Conservation (phyloP, 2,888 invertebrate species). For the Mantis religiosa region DNA sequence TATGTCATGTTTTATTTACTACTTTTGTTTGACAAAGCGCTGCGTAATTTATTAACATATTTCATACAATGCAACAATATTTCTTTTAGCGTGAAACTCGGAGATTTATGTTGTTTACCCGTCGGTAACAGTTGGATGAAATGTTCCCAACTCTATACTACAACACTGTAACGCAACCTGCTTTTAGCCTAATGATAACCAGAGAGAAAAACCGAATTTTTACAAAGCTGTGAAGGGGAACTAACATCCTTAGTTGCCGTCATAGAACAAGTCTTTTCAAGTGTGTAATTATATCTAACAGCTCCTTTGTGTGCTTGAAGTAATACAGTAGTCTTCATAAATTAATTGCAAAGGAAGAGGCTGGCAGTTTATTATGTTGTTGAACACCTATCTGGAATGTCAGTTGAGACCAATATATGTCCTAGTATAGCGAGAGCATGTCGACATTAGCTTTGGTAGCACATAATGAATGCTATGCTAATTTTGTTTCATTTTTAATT, state of each 20-base stretch:
- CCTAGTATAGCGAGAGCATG: too few relatives aligned
- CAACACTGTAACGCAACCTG: not conserved
- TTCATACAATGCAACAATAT: not conserved
- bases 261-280: not conserved
- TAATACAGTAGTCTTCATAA: not conserved
- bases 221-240: not conserved
- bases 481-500: too few relatives aligned
- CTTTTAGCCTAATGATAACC: not conserved
- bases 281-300: not conserved
- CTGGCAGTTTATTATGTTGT: not conserved
- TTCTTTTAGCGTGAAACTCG: not conserved
- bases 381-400: not conserved
- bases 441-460: not conserved
- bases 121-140: not conserved
- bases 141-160: not conserved
- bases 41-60: not conserved
- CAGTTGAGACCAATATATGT: not conserved
- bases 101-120: not conserved
- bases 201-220: not conserved
- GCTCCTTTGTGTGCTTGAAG: not conserved
- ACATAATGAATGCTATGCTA: too few relatives aligned
- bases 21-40: not conserved
- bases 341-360: not conserved
- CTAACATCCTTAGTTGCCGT: not conserved
- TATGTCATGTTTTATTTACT: not conserved